Evolutionary conservation across 2,888 invertebrate genomes (phyloP).

Genomic region (Zootermopsis nevadensis): DNA sequence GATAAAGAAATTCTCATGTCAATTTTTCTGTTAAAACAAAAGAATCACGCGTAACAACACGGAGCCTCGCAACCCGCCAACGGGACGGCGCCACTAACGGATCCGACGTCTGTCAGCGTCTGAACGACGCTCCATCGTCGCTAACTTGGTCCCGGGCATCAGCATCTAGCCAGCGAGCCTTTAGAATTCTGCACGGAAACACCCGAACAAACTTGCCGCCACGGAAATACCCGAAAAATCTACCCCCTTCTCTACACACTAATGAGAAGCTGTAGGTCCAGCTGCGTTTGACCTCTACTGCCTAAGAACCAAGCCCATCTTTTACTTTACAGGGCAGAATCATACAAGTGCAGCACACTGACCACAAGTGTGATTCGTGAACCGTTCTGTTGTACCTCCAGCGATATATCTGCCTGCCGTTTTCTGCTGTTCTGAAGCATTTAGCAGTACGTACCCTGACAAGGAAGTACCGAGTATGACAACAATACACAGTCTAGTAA

Average conservation of each 20-base stretch:
- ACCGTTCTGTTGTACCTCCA: no score
- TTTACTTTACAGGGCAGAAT: no score
- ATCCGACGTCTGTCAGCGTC: constrained; percentile 24
- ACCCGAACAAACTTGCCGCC: background rate
- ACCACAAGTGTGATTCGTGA: no score
- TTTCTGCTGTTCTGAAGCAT: no score
- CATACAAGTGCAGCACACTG: no score
- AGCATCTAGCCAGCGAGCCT: constrained; percentile 28
- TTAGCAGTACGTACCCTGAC: no score
- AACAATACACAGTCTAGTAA: no score
- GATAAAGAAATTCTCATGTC: background rate
- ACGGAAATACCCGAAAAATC: constrained; percentile 22
- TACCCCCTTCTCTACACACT: background rate
- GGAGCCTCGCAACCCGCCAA: background rate
- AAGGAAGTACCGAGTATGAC: no score
- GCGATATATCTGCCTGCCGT: no score
- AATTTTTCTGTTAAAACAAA: constrained; percentile 3
- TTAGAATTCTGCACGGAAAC: constrained; percentile 18
- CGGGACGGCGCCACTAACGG: constrained; percentile 3
- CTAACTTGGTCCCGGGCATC: constrained; percentile 22
- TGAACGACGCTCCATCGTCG: constrained; percentile 21
- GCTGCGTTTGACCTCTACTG: background rate
- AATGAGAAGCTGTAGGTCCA: constrained; percentile 33
- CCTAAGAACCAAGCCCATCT: background rate
- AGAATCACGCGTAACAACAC: constrained; percentile 25